Conservation (phyloP, 2,797 vertebrate genomes). For the Melanotaenia nigrans region DNA sequence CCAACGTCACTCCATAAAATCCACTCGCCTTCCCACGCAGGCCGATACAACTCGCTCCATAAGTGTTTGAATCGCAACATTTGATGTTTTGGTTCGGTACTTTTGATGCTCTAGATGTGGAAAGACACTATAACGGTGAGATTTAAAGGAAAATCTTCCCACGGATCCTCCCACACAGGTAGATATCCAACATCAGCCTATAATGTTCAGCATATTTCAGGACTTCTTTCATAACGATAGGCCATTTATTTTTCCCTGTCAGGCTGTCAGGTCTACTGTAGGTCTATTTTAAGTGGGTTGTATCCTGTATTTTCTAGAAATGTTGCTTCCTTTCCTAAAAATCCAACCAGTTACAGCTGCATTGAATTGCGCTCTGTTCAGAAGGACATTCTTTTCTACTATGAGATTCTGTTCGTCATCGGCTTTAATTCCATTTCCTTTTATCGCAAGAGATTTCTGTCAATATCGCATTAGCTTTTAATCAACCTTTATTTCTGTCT, state of each 20-base stretch:
- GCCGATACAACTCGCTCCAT: too few relatives aligned
- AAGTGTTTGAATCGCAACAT: constrained; percentile 43
- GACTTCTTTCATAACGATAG: constrained; percentile 64
- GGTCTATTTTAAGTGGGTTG: constrained; percentile 31
- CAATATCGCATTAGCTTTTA: not conserved
- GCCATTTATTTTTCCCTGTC: constrained; percentile 50
- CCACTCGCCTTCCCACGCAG: too few relatives aligned
- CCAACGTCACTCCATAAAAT: constrained; percentile 22
- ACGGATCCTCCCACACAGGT: constrained; percentile 66
- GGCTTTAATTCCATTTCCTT: too few relatives aligned
- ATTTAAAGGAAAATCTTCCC: constrained; percentile 56
- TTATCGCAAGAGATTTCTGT: too few relatives aligned
- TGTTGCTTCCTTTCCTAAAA: constrained; percentile 24
- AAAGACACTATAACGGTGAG: constrained; percentile 61
- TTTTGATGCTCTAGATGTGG: constrained; percentile 60
- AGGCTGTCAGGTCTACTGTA: constrained; percentile 34
- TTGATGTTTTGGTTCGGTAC: constrained; percentile 64
- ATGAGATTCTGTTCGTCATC: too few relatives aligned
- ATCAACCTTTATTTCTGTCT: not conserved
- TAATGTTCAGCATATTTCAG: constrained; percentile 60
- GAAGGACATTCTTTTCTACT: too few relatives aligned
- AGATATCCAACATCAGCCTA: constrained; percentile 65
- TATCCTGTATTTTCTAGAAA: constrained; percentile 36
- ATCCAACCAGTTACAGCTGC: constrained; percentile 20
- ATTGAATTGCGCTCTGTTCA: not conserved